Evolutionary conservation across 2,113 vertebrate genomes (phyloP).

Genomic region (Hyla sarda): DNA sequence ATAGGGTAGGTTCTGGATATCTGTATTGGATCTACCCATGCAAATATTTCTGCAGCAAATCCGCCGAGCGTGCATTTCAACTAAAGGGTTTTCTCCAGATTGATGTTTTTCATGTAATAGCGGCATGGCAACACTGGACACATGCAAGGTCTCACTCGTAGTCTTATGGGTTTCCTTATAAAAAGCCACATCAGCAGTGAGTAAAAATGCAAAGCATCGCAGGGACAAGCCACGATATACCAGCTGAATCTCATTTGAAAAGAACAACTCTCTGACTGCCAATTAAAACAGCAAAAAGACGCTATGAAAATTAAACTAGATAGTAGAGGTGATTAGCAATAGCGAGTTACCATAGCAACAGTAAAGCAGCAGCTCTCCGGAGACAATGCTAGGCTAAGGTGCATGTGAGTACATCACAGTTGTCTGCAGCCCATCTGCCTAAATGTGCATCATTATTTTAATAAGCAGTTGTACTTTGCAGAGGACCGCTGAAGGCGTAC

Average conservation of each 20-base stretch:
- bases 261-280: conserved; percentile 34
- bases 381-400: conserved; percentile 18
- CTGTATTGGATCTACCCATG: too few species aligned
- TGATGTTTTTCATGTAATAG: too few species aligned
- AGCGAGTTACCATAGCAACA: conserved; percentile 42
- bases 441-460: conserved; percentile 8
- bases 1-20: too few species aligned
- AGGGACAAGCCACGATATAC: conserved; percentile 20
- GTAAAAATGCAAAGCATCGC: neutral
- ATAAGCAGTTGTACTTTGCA: neutral
- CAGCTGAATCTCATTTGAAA: conserved; percentile 33
- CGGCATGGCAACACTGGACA: neutral
- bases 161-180: neutral
- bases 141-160: neutral
- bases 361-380: conserved; percentile 22
- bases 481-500: neutral
- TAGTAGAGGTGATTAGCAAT: conserved; percentile 43
- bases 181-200: neutral
- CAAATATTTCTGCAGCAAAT: too few species aligned
- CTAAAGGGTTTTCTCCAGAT: too few species aligned
- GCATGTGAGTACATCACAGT: neutral
- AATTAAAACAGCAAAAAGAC: conserved; percentile 36
- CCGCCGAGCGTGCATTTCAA: too few species aligned
- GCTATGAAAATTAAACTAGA: conserved; percentile 45
- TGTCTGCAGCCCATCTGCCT: neutral